Conservation (phyloP, 2,888 invertebrate species). For the Eubasilissa splendida region DNA sequence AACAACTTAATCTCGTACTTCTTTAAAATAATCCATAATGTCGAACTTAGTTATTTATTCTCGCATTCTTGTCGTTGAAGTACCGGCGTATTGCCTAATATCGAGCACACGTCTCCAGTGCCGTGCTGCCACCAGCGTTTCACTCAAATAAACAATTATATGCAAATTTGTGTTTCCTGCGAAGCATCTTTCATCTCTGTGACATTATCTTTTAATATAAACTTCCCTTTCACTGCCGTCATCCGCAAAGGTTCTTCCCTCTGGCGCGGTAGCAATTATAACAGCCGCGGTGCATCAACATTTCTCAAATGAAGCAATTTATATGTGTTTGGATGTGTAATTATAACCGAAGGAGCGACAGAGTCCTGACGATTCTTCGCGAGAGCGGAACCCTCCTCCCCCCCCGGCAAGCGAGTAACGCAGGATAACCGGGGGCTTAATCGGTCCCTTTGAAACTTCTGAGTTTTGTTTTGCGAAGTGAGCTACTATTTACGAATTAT, state of each 20-base stretch:
- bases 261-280: slow-evolving; percentile 23
- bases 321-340: slow-evolving; percentile 46
- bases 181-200: slow-evolving; percentile 48
- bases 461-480: slow-evolving; percentile 17
- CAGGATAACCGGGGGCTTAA: slow-evolving; percentile 25
- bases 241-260: slow-evolving; percentile 10
- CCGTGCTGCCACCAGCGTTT: neutral
- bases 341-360: slow-evolving; percentile 33
- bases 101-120: slow-evolving; percentile 15
- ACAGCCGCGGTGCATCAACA: slow-evolving; percentile 49
- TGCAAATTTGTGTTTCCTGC: slow-evolving; percentile 54
- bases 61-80: no score
- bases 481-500: neutral
- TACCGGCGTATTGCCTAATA: neutral
- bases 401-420: neutral
- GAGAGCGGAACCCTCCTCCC: neutral
- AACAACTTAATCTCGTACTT: no score
- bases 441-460: slow-evolving; percentile 21
- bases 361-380: neutral
- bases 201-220: slow-evolving; percentile 55
- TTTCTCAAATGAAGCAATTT: slow-evolving; percentile 48
- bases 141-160: slow-evolving; percentile 56
- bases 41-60: no score
- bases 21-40: no score
- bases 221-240: slow-evolving; percentile 42